These are phyloP conservation scores for Hyperopisus bebe DNA, from an alignment of 2,113 vertebrate genomes.

Conservation along the genomic window DNA sequence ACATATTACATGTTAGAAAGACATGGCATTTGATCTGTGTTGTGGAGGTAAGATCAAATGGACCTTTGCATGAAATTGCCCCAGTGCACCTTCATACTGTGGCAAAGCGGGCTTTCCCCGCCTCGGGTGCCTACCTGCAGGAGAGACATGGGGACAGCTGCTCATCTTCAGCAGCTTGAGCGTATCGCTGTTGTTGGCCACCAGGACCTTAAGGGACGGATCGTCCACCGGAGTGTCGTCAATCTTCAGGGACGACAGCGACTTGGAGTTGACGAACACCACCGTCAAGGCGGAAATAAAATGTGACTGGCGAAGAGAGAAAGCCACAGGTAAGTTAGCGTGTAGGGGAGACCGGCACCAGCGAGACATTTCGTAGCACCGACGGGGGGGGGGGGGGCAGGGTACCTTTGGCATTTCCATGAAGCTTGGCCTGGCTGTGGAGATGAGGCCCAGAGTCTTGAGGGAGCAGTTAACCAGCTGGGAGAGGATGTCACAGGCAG, in stretches of 20 bases:
- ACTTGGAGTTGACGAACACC: conserved; percentile 97
- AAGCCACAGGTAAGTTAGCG: not conserved
- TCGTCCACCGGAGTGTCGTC: conserved; percentile 94
- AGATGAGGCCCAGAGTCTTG: conserved; percentile 92
- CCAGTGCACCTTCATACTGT: not conserved
- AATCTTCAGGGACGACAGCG: conserved; percentile 90
- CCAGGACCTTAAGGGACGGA: conserved; percentile 89
- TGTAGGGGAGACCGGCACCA: not conserved
- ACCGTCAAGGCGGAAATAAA: conserved; percentile 93
- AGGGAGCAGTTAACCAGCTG: conserved; percentile 91
- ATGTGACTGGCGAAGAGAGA: conserved; percentile 62
- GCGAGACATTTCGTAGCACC: not conserved
- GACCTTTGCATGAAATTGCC: not conserved
- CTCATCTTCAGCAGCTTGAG: conserved; percentile 94
- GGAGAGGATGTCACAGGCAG: conserved; percentile 88
- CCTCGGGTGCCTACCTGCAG: conserved; percentile 60
- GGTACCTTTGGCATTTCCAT: conserved; percentile 96
- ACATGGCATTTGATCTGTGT: not conserved
- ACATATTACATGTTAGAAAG: not conserved
- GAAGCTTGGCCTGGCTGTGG: conserved; percentile 93
- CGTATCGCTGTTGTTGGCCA: conserved; percentile 93
- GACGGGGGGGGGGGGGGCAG: not conserved
- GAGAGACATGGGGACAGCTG: conserved; percentile 86
- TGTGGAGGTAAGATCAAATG: not conserved
- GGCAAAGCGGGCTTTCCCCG: not conserved